phyloP scores from a whole-genome alignment of 1,140 invertebrate genomes.

The Pogonomyrmex barbatus region DNA sequence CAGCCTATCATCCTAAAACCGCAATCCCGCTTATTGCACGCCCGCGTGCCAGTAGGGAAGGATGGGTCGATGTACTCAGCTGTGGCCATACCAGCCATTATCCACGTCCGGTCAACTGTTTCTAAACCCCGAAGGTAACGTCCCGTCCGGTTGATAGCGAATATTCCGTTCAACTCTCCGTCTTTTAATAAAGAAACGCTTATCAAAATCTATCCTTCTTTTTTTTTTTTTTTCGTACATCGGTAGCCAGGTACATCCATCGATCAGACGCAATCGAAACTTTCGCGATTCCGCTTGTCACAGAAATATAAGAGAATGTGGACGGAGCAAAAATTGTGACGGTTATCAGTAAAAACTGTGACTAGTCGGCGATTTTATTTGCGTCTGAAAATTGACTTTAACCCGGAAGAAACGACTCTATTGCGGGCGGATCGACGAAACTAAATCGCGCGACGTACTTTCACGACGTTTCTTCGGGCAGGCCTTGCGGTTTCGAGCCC shows the following conservation, averaged over 20 bases:
- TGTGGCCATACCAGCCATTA: conserved; percentile 80
- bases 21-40: conserved; percentile 82
- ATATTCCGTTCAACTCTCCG: background rate
- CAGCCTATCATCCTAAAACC: conserved; percentile 83
- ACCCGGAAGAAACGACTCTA: conserved; percentile 51
- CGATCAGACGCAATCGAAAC: background rate
- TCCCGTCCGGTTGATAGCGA: conserved; percentile 54
- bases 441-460: conserved; percentile 54
- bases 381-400: conserved; percentile 7
- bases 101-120: conserved; percentile 82
- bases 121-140: conserved; percentile 73
- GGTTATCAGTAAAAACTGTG: background rate
- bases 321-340: background rate
- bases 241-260: background rate
- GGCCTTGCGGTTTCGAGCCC: conserved; percentile 45
- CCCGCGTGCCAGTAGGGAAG: conserved; percentile 75
- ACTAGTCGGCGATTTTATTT: conserved; percentile 31
- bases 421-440: conserved; percentile 34
- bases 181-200: conserved; percentile 17
- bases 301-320: background rate
- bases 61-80: conserved; percentile 78
- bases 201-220: background rate
- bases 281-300: conserved; percentile 38
- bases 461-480: conserved; percentile 56
- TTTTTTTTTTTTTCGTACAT: background rate